These are phyloP conservation scores for Chironomus striatipennis DNA, from an alignment of 1,140 invertebrate species.

Conservation along the genomic window DNA sequence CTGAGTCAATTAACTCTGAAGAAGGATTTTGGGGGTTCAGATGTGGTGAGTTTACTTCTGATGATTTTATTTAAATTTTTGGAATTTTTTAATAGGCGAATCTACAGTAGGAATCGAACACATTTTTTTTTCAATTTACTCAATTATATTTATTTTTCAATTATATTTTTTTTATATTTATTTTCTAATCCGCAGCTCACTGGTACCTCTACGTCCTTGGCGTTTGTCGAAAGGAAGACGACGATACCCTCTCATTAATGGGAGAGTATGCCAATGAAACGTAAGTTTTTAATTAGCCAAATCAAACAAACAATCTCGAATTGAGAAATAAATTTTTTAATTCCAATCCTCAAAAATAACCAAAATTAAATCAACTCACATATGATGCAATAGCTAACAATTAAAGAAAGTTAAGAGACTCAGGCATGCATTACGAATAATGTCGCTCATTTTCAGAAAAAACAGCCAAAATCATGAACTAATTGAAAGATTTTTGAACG, in stretches of 20 bases:
- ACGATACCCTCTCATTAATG: constrained; percentile 51
- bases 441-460: no score
- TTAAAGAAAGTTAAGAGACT: not conserved
- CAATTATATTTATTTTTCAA: no score
- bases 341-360: no score
- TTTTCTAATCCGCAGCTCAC: constrained; percentile 37
- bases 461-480: no score
- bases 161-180: no score
- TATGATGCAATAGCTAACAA: not conserved
- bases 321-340: no score
- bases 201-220: constrained; percentile 54
- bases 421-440: no score
- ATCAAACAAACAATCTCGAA: not conserved
- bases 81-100: no score
- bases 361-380: no score
- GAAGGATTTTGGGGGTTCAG: constrained; percentile 63
- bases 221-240: constrained; percentile 41
- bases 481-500: no score
- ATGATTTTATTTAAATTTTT: no score
- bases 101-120: not conserved
- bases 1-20: constrained; percentile 59
- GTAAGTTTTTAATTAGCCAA: constrained; percentile 41
- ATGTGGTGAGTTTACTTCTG: constrained; percentile 41
- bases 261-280: constrained; percentile 53
- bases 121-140: no score